These are phyloP conservation scores for Orchesella flavescens DNA, from an alignment of 2,888 invertebrate species.

Conservation along the genomic window DNA sequence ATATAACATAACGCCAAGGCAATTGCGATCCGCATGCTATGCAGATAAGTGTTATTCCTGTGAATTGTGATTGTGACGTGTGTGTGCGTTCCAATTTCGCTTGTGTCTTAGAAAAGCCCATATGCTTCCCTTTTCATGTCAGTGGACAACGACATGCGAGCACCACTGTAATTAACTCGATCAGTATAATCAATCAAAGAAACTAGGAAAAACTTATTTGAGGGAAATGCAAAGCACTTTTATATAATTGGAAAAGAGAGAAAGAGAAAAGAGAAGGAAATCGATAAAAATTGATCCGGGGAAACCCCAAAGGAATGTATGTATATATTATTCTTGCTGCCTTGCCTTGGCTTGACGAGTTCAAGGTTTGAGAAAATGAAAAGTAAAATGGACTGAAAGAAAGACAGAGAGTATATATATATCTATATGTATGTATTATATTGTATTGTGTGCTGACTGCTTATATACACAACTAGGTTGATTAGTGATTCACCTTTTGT, in stretches of 20 bases:
- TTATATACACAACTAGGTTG: slow-evolving; percentile 3
- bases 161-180: slow-evolving; percentile 49
- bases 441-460: too few species aligned
- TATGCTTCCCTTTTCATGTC: too few species aligned
- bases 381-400: slow-evolving; percentile 22
- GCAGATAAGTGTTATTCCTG: too few species aligned
- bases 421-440: too few species aligned
- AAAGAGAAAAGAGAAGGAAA: slow-evolving; percentile 24
- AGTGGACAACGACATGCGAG: too few species aligned
- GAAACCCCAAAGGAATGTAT: slow-evolving; percentile 48
- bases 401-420: slow-evolving; percentile 21
- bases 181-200: slow-evolving; percentile 17
- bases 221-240: background rate
- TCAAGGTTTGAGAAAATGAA: slow-evolving; percentile 54
- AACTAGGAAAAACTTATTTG: background rate
- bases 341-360: slow-evolving; percentile 46
- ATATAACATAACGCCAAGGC: too few species aligned
- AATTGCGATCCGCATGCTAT: too few species aligned
- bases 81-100: too few species aligned
- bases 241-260: slow-evolving; percentile 5
- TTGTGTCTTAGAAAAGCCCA: too few species aligned
- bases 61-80: too few species aligned
- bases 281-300: slow-evolving; percentile 63
- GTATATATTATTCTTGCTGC: slow-evolving; percentile 28
- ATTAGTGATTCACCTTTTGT: slow-evolving; percentile 56